A percentile compares a stretch with the other conserved stretches of the same genome.
Evolutionary conservation across 2,888 invertebrate genomes (phyloP).

Genomic region (Deilephila elpenor): DNA sequence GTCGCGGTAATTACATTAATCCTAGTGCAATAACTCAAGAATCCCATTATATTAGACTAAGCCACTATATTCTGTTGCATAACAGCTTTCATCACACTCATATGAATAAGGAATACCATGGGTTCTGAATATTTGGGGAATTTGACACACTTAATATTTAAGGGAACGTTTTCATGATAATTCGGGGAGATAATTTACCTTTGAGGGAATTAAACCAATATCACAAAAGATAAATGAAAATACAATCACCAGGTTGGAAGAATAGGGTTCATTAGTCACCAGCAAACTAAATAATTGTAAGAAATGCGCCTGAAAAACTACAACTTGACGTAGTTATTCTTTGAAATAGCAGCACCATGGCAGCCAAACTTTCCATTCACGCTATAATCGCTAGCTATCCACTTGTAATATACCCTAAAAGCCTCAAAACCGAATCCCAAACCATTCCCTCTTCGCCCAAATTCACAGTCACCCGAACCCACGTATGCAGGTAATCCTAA

Average conservation of each 20-base stretch:
- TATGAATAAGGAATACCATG: conserved; percentile 18
- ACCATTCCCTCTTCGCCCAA: conserved; percentile 11
- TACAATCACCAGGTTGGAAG: no score
- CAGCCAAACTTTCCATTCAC: no score
- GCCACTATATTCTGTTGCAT: conserved; percentile 27
- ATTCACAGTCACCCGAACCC: conserved; percentile 33
- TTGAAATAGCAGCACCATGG: no score
- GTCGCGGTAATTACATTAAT: conserved; percentile 17
- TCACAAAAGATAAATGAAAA: no score
- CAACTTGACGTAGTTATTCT: no score
- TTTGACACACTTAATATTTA: background rate
- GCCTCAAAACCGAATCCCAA: background rate
- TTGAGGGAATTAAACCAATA: no score
- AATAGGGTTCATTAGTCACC: no score
- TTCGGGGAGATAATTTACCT: no score
- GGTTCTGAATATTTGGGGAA: background rate
- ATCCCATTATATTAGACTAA: conserved; percentile 19
- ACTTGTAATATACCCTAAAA: background rate
- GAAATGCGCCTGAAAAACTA: no score
- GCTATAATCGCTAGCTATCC: background rate
- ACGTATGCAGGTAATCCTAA: conserved; percentile 56
- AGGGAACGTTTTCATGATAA: no score
- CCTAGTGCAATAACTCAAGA: conserved; percentile 23
- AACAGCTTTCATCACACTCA: conserved; percentile 25
- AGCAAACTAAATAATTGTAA: no score